A percentile compares a stretch with the other conserved stretches of the same genome.
Conservation (phyloP, 2,888 invertebrate species). For the Aspidiotus destructor region DNA sequence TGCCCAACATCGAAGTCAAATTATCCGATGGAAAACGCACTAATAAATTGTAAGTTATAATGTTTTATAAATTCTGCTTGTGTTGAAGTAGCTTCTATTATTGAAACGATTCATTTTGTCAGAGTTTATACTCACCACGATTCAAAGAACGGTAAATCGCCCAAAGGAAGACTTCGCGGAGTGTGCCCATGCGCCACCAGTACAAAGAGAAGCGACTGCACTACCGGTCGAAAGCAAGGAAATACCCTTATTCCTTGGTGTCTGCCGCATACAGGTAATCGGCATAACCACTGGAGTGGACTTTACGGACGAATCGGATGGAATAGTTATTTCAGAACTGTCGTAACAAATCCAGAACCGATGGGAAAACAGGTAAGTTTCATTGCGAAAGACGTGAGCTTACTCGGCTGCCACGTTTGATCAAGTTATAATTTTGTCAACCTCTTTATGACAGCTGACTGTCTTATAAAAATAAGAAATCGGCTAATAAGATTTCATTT, state of each 20-base stretch:
- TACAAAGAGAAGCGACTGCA: slow-evolving; percentile 49
- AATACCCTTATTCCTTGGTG: slow-evolving; percentile 83
- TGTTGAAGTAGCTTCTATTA: neutral
- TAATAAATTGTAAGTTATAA: slow-evolving; percentile 48
- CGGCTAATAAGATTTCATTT: neutral
- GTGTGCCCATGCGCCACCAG: slow-evolving; percentile 67
- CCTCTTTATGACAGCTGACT: too few species aligned
- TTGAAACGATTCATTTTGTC: slow-evolving; percentile 32
- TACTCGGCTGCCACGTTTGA: neutral
- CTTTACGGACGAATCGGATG: slow-evolving; percentile 70
- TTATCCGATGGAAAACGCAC: slow-evolving; percentile 60
- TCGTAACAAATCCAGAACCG: slow-evolving; percentile 76
- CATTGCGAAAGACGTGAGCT: neutral
- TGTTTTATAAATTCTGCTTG: neutral
- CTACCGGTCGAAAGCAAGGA: slow-evolving; percentile 47
- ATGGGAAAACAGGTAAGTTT: slow-evolving; percentile 68
- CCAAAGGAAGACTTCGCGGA: slow-evolving; percentile 51
- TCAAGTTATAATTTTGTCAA: too few species aligned
- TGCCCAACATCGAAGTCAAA: slow-evolving; percentile 64
- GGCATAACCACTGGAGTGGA: slow-evolving; percentile 79
- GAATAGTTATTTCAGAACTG: slow-evolving; percentile 78
- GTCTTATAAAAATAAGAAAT: too few species aligned
- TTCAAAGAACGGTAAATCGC: slow-evolving; percentile 46
- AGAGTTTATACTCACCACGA: slow-evolving; percentile 50
- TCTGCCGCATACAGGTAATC: slow-evolving; percentile 72